phyloP scores from a whole-genome alignment of 2,797 vertebrate genomes.

The Ceryle rudis region DNA sequence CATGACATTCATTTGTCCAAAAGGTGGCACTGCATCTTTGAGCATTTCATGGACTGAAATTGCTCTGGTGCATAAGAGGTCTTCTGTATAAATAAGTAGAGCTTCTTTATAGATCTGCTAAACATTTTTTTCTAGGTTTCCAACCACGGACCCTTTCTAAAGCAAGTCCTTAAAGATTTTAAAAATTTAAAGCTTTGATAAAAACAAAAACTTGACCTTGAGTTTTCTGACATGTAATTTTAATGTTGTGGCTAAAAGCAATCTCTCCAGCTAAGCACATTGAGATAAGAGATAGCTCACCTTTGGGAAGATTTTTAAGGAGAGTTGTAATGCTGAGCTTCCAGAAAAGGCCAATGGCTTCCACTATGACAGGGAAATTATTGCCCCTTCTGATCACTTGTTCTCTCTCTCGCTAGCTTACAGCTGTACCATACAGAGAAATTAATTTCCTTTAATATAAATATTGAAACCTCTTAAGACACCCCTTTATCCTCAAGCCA shows the following conservation, averaged over 20 bases:
- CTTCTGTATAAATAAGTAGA: not conserved
- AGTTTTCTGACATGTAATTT: slow-evolving; percentile 10
- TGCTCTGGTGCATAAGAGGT: slow-evolving; percentile 3
- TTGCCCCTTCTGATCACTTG: not conserved
- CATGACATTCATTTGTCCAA: slow-evolving; percentile 25
- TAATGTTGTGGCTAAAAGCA: slow-evolving; percentile 30
- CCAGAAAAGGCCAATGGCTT: not conserved
- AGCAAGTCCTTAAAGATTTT: not conserved
- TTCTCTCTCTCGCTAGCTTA: not conserved
- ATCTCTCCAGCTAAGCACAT: not conserved
- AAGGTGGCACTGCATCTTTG: slow-evolving; percentile 73
- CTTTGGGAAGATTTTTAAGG: not conserved
- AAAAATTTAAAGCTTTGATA: slow-evolving; percentile 1
- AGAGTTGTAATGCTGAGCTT: not conserved
- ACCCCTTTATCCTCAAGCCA: not conserved
- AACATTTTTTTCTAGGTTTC: not conserved
- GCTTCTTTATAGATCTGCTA: not conserved
- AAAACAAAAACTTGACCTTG: slow-evolving; percentile 49
- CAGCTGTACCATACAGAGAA: not conserved
- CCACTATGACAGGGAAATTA: not conserved
- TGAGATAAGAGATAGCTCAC: not conserved
- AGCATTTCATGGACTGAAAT: slow-evolving; percentile 37
- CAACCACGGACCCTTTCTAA: not conserved
- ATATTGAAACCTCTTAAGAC: not conserved
- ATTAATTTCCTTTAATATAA: not conserved